Evolutionary conservation across 2,888 invertebrate species (phyloP).

Genomic region (Bombyx huttoni): DNA sequence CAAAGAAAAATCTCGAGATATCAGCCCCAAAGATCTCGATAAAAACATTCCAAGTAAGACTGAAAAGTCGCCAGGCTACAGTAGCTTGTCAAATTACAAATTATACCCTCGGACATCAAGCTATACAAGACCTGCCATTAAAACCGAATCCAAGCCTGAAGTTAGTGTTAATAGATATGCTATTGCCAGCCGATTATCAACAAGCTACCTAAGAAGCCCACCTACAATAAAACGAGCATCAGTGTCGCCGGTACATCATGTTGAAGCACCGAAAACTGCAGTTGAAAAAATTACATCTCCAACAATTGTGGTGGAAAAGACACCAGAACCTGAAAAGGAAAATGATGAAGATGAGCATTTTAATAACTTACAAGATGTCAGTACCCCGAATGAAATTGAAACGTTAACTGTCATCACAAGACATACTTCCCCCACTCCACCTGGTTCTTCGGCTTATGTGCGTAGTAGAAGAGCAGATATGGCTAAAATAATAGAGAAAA

Average conservation of each 20-base stretch:
- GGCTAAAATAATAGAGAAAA: constrained; percentile 80
- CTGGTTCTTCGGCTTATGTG: constrained; percentile 74
- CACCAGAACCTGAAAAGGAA: constrained; percentile 14
- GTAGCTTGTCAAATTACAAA: constrained; percentile 62
- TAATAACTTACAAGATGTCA: constrained; percentile 13
- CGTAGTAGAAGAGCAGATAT: constrained; percentile 80
- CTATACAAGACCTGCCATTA: constrained; percentile 22
- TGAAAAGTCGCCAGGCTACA: constrained; percentile 68
- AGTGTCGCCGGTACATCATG: constrained; percentile 44
- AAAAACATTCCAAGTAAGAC: constrained; percentile 72
- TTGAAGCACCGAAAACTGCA: constrained; percentile 29
- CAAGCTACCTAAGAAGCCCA: constrained; percentile 54
- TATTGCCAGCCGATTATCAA: constrained; percentile 52
- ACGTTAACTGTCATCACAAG: constrained; percentile 78
- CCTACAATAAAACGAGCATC: constrained; percentile 47
- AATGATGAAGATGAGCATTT: constrained; percentile 14
- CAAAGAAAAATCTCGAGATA: constrained; percentile 67
- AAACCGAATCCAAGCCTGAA: constrained; percentile 18
- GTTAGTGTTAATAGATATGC: constrained; percentile 47
- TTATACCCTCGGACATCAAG: constrained; percentile 63
- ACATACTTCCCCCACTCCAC: constrained; percentile 84
- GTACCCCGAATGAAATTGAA: constrained; percentile 38
- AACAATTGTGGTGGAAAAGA: constrained; percentile 21
- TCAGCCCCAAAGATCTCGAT: constrained; percentile 68
- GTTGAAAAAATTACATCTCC: constrained; percentile 27